A percentile compares a stretch with the other conserved stretches of the same genome.
These are phyloP conservation scores for Dasypus novemcinctus DNA, from an alignment of 2,113 vertebrate genomes.

Conservation along the genomic window DNA sequence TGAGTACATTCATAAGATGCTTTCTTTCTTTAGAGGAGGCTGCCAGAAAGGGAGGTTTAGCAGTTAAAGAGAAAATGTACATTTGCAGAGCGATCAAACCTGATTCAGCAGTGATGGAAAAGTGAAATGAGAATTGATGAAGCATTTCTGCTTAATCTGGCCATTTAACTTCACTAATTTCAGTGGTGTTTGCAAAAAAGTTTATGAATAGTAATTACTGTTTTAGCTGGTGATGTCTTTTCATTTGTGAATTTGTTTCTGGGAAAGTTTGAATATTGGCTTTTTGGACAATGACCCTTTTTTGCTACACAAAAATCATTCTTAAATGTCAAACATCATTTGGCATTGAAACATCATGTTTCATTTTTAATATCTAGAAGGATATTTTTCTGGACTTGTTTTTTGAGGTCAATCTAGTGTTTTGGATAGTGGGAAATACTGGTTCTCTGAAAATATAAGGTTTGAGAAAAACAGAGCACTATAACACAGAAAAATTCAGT, in stretches of 20 bases:
- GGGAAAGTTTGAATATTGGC: constrained; percentile 64
- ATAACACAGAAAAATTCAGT: constrained; percentile 48
- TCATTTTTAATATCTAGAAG: constrained; percentile 44
- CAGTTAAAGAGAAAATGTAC: constrained; percentile 16
- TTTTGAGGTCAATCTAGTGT: constrained; percentile 24
- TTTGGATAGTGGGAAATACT: constrained; percentile 51
- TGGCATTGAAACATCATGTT: background rate
- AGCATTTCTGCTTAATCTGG: constrained; percentile 58
- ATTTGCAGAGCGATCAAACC: constrained; percentile 55
- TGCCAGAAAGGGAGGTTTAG: background rate
- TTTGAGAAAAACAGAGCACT: constrained; percentile 56
- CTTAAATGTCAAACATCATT: constrained; percentile 72
- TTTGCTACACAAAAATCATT: constrained; percentile 62
- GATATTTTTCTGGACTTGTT: constrained; percentile 49
- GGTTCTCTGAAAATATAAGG: constrained; percentile 27
- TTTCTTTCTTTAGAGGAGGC: background rate
- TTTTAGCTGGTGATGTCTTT: constrained; percentile 39
- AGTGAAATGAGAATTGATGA: constrained; percentile 61
- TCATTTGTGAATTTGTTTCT: constrained; percentile 70
- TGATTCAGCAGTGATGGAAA: constrained; percentile 57
- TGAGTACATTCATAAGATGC: background rate
- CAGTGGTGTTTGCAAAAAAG: constrained; percentile 5
- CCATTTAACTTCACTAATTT: constrained; percentile 59
- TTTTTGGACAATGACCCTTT: constrained; percentile 63
- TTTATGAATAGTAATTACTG: constrained; percentile 52